These are phyloP conservation scores for Poecile montanus DNA, from an alignment of 2,797 vertebrate species.

Conservation along the genomic window DNA sequence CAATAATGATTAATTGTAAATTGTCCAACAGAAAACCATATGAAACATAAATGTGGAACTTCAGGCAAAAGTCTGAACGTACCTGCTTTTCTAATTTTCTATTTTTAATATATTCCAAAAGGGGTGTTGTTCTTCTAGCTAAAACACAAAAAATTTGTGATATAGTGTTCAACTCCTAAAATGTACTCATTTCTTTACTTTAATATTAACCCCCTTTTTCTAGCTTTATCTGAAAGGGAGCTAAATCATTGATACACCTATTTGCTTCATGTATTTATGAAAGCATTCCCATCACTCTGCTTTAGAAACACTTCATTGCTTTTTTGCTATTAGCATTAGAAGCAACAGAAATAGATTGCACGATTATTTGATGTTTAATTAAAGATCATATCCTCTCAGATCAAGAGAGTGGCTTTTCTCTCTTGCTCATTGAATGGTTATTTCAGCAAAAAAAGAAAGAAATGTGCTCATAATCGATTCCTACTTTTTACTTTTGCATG, in stretches of 20 bases:
- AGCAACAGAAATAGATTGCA: background rate
- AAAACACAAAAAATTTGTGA: slow-evolving; percentile 76
- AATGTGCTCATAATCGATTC: background rate
- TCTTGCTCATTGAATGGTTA: background rate
- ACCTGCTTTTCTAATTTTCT: slow-evolving; percentile 99
- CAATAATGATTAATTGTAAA: slow-evolving; percentile 17
- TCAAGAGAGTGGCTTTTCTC: background rate
- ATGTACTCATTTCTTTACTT: slow-evolving; percentile 55
- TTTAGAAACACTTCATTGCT: background rate
- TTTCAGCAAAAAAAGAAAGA: slow-evolving; percentile 9
- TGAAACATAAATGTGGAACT: slow-evolving; percentile 45
- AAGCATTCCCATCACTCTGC: background rate
- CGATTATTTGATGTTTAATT: background rate
- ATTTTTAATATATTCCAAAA: slow-evolving; percentile 98
- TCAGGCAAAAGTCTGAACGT: slow-evolving; percentile 67
- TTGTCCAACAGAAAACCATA: background rate
- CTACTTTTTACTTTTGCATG: background rate
- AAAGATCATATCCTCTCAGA: background rate
- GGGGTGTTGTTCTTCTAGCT: slow-evolving; percentile 97
- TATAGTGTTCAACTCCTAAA: slow-evolving; percentile 66
- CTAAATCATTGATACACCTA: background rate
- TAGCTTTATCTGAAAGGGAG: slow-evolving; percentile 43
- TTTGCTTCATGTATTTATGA: background rate
- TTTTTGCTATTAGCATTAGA: background rate
- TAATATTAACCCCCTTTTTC: slow-evolving; percentile 28